These are phyloP conservation scores for Ferrisia virgata DNA, from an alignment of 2,888 invertebrate species.

Conservation along the genomic window DNA sequence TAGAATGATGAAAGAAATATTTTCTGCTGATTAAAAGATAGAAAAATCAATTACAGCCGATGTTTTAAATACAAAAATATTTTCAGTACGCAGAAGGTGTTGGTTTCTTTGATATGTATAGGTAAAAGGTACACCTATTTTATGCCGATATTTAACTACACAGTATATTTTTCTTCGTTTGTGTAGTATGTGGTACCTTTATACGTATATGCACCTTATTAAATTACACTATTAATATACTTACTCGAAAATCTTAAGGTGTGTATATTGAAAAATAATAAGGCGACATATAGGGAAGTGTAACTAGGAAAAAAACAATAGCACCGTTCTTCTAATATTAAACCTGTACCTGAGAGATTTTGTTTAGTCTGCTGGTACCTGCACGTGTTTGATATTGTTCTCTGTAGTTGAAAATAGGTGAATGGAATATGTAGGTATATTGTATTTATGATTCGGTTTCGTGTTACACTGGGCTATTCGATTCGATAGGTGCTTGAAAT, in stretches of 20 bases:
- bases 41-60: background rate
- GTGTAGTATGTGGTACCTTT: background rate
- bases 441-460: conserved; percentile 22
- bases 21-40: background rate
- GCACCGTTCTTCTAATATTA: background rate
- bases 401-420: conserved; percentile 13
- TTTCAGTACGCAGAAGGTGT: background rate
- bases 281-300: background rate
- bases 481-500: background rate
- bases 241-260: background rate
- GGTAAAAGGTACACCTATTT: too few species aligned
- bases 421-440: conserved; percentile 39
- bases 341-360: conserved; percentile 41
- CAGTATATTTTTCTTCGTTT: background rate
- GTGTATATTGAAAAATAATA: background rate
- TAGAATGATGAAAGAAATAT: conserved; percentile 9
- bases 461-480: background rate
- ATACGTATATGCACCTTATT: too few species aligned
- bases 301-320: conserved; percentile 17
- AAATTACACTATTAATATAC: background rate
- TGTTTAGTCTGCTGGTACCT: conserved; percentile 45
- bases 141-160: background rate
- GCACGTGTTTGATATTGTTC: conserved; percentile 44
- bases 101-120: background rate
- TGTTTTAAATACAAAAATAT: background rate